These are phyloP conservation scores for Ceyx margarethae DNA, from an alignment of 2,113 vertebrate genomes.

Conservation along the genomic window DNA sequence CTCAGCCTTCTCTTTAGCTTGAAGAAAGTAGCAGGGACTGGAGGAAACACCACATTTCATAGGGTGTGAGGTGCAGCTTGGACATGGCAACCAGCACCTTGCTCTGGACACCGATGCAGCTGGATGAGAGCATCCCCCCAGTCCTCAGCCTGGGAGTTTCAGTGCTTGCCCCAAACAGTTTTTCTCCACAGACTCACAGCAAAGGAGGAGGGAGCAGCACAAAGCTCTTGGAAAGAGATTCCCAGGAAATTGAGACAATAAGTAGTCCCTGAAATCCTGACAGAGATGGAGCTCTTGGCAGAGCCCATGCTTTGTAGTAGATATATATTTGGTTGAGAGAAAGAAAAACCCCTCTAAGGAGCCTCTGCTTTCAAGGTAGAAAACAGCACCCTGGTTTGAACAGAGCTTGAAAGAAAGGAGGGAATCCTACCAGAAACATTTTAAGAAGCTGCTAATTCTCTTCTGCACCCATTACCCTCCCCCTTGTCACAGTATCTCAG, in stretches of 20 bases:
- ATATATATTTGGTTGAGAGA: background rate
- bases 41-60: accelerated
- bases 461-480: background rate
- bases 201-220: background rate
- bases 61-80: background rate
- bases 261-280: background rate
- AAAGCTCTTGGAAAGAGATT: background rate
- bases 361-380: background rate
- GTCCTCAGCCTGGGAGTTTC: accelerated
- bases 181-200: background rate
- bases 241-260: background rate
- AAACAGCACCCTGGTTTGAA: background rate
- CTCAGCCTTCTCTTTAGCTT: background rate
- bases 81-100: background rate
- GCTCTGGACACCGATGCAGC: background rate
- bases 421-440: background rate
- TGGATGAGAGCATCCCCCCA: background rate
- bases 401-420: background rate
- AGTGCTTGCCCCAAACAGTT: accelerated
- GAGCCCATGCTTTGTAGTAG: background rate
- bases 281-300: conserved; percentile 12
- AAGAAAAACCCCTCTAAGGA: conserved; percentile 5
- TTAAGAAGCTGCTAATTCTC: background rate
- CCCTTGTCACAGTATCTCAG: background rate
- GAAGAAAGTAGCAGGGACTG: background rate